Evolutionary conservation across 2,888 invertebrate species (phyloP).

Genomic region (Oxycera nigricornis): DNA sequence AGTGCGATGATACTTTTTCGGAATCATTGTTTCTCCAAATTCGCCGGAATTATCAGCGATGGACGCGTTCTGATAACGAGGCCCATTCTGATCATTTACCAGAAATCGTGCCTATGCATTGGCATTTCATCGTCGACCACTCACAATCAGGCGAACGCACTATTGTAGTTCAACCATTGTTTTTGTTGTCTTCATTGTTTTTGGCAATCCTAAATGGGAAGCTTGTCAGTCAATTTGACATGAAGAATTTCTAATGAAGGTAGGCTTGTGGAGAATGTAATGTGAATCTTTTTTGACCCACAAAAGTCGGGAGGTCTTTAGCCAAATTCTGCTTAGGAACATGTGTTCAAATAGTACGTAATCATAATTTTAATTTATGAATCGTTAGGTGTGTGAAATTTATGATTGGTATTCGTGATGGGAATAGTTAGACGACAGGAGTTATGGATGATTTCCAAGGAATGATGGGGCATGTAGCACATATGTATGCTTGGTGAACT

Average conservation of each 20-base stretch:
- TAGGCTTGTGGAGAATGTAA: neutral
- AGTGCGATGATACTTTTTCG: conserved; percentile 8
- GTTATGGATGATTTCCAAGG: no score
- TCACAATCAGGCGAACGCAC: neutral
- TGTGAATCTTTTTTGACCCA: neutral
- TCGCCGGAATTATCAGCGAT: conserved; percentile 47
- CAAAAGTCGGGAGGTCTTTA: neutral
- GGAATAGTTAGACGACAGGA: no score
- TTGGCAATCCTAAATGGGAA: neutral
- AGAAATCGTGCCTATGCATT: conserved; percentile 39
- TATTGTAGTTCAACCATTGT: conserved; percentile 5
- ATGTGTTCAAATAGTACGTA: neutral
- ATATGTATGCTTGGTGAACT: no score
- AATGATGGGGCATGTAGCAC: no score
- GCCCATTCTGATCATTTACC: conserved; percentile 22
- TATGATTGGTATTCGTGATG: neutral
- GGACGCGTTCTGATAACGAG: neutral
- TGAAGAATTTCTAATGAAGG: conserved; percentile 4
- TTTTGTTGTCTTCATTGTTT: neutral
- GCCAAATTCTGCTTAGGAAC: neutral
- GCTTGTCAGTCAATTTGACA: neutral
- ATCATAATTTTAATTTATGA: conserved; percentile 9
- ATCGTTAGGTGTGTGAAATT: neutral
- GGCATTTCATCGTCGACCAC: conserved; percentile 24
- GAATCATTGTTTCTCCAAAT: conserved; percentile 46